Evolutionary conservation across 2,113 vertebrate species (phyloP).

Genomic region (Stigmatopora argus): DNA sequence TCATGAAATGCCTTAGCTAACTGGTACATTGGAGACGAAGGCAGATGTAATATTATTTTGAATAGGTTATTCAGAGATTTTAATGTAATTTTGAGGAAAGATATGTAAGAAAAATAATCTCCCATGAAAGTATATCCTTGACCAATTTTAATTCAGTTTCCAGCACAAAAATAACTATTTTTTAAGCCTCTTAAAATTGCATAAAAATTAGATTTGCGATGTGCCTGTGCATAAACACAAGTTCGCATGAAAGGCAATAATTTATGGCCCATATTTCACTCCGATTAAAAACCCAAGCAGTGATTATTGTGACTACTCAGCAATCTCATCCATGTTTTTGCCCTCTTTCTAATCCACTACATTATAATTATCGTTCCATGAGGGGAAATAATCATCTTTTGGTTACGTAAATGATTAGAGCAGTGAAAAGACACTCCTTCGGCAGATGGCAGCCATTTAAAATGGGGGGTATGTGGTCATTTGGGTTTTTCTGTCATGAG

Average conservation of each 20-base stretch:
- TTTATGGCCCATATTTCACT: conserved; percentile 72
- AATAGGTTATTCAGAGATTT: conserved; percentile 55
- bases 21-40: conserved; percentile 30
- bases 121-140: conserved; percentile 58
- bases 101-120: conserved; percentile 60
- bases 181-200: conserved; percentile 76
- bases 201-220: conserved; percentile 70
- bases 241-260: conserved; percentile 73
- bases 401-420: conserved; percentile 69
- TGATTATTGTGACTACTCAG: conserved; percentile 73
- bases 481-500: conserved; percentile 57
- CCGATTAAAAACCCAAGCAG: conserved; percentile 77
- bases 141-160: conserved; percentile 66
- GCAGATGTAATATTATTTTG: conserved; percentile 22
- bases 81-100: conserved; percentile 54
- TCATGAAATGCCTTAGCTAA: conserved; percentile 13
- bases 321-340: conserved; percentile 71
- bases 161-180: conserved; percentile 64
- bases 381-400: conserved; percentile 68
- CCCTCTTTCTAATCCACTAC: conserved; percentile 71
- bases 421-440: conserved; percentile 57
- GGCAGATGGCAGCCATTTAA: conserved; percentile 67
- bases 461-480: conserved; percentile 58
- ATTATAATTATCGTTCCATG: conserved; percentile 76
- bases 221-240: conserved; percentile 67